Percentiles rank a stretch among this genome's conserved stretches.
Evolutionary conservation across 2,113 vertebrate species (phyloP).

Genomic region (Tupaia tana): DNA sequence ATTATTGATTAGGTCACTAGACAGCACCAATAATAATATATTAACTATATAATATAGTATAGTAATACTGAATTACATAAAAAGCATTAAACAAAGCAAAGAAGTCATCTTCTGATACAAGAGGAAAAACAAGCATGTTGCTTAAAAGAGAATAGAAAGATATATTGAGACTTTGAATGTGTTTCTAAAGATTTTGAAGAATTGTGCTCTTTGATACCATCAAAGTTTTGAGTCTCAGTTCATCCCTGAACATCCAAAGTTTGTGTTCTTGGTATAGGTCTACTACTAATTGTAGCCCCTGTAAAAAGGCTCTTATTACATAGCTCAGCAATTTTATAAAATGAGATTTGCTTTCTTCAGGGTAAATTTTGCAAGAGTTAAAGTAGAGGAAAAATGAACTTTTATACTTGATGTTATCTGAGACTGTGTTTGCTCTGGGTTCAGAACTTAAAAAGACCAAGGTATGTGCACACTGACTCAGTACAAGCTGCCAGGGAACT

Average conservation of each 20-base stretch:
- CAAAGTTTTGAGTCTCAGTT: neutral
- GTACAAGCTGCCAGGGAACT: neutral
- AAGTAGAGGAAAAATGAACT: neutral
- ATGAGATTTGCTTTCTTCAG: neutral
- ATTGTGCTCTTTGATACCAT: neutral
- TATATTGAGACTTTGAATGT: neutral
- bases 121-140: neutral
- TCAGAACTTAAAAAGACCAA: neutral
- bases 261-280: neutral
- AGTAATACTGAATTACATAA: neutral
- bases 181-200: conserved; percentile 6
- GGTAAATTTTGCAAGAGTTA: neutral
- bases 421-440: neutral
- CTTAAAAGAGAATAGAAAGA: neutral
- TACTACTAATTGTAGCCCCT: neutral
- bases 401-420: neutral
- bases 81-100: neutral
- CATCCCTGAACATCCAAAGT: neutral
- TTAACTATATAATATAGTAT: too few relatives aligned
- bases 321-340: neutral
- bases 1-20: neutral
- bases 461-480: accelerated
- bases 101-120: neutral
- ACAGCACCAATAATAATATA: neutral
- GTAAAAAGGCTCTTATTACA: neutral